A percentile compares a stretch with the other conserved stretches of the same genome.
Evolutionary conservation across 2,797 vertebrate species (phyloP).

Genomic region (Tragopan temminckii): DNA sequence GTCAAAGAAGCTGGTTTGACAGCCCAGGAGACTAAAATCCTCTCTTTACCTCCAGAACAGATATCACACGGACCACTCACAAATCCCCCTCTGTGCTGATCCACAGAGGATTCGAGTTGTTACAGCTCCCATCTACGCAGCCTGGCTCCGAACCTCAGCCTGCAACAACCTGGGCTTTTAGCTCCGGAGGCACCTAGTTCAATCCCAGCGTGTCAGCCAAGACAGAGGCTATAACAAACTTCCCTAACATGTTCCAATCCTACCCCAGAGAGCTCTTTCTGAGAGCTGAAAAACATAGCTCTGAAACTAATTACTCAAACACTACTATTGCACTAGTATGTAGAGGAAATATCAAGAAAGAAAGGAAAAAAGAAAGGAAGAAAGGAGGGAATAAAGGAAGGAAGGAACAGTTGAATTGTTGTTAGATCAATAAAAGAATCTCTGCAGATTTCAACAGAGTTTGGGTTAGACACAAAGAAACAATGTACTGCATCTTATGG

Average conservation of each 20-base stretch:
- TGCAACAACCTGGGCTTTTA: conserved; percentile 67
- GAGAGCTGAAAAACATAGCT: conserved; percentile 23
- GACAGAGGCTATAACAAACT: conserved; percentile 52
- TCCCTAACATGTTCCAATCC: conserved; percentile 41
- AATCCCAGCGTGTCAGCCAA: conserved; percentile 37
- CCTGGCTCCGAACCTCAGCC: conserved; percentile 43
- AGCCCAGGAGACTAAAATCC: conserved; percentile 69
- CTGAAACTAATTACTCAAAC: neutral
- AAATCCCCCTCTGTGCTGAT: conserved; percentile 66
- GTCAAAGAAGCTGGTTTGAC: conserved; percentile 69
- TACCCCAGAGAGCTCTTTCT: conserved; percentile 17
- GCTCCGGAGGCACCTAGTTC: conserved; percentile 41
- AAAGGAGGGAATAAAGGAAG: neutral
- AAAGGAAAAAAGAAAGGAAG: neutral
- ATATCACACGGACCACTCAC: conserved; percentile 64
- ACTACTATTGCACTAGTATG: neutral
- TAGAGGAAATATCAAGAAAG: neutral
- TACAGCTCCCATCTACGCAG: neutral
- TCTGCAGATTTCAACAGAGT: neutral
- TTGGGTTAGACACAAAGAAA: neutral
- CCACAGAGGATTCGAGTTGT: neutral
- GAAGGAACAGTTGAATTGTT: neutral
- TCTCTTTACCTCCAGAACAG: conserved; percentile 71
- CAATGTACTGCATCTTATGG: neutral
- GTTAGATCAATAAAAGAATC: neutral